These are phyloP conservation scores for Triops longicaudatus DNA, from an alignment of 1,140 invertebrate genomes.

Conservation along the genomic window DNA sequence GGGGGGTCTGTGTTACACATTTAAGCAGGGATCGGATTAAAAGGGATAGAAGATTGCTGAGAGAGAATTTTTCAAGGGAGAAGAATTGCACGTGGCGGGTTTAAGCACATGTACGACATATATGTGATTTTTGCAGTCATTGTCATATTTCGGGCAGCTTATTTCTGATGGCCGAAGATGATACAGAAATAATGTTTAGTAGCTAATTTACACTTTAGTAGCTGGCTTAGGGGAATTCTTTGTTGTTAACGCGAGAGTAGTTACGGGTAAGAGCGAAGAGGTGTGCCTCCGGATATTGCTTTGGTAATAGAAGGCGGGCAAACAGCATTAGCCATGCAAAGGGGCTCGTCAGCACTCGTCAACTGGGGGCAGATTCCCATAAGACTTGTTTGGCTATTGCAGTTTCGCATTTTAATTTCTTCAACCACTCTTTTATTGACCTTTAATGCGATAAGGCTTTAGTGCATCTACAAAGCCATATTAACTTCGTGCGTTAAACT, in stretches of 20 bases:
- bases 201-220: too few relatives aligned
- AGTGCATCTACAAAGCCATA: too few relatives aligned
- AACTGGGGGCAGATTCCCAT: neutral
- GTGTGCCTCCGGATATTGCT: constrained; percentile 14
- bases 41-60: neutral
- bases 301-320: constrained; percentile 4
- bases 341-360: neutral
- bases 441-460: too few relatives aligned
- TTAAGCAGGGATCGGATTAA: neutral
- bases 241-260: too few relatives aligned
- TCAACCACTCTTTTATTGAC: neutral
- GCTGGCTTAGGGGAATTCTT: too few relatives aligned
- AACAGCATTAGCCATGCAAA: constrained; percentile 15
- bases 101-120: neutral
- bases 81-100: neutral
- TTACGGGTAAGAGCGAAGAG: neutral
- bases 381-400: neutral
- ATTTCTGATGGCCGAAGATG: too few relatives aligned
- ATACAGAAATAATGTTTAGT: too few relatives aligned
- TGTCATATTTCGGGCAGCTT: too few relatives aligned
- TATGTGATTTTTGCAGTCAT: too few relatives aligned
- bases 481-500: too few relatives aligned
- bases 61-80: neutral
- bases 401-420: neutral
- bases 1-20: neutral